Evolutionary conservation across 2,888 invertebrate genomes (phyloP).

Genomic region (Psylliodes chrysocephalus): DNA sequence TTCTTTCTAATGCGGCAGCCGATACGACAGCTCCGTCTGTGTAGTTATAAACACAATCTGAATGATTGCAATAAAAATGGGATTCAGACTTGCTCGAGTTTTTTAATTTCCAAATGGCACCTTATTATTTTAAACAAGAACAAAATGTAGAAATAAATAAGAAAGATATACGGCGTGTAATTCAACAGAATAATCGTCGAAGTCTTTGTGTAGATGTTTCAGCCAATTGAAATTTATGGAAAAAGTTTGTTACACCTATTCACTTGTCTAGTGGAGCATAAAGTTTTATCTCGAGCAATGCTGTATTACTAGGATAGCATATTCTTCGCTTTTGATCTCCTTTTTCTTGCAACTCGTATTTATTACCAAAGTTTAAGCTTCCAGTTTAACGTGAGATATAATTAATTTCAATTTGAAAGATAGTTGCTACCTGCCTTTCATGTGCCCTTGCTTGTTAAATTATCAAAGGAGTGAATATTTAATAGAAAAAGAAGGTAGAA

Average conservation of each 20-base stretch:
- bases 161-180: conserved; percentile 1
- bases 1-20: too few species aligned
- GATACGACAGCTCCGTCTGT: too few species aligned
- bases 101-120: too few species aligned
- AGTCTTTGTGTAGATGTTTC: conserved; percentile 16
- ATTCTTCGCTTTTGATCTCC: conserved; percentile 14
- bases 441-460: too few species aligned
- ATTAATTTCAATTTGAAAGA: conserved; percentile 6
- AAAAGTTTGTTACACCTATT: conserved; percentile 28
- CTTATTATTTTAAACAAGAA: too few species aligned
- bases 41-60: too few species aligned
- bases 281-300: conserved; percentile 21
- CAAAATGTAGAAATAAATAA: conserved; percentile 1
- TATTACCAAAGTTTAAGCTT: conserved; percentile 19
- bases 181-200: conserved; percentile 1
- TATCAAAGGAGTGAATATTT: too few species aligned
- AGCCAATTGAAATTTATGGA: conserved; percentile 35
- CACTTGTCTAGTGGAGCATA: conserved; percentile 26
- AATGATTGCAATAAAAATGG: too few species aligned
- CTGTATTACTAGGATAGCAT: conserved; percentile 28
- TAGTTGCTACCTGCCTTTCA: not conserved
- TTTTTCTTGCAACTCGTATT: conserved; percentile 12
- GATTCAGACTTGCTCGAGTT: too few species aligned
- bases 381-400: conserved; percentile 6
- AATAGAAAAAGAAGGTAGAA: too few species aligned